Evolutionary conservation across 1,140 invertebrate species (phyloP).

Genomic region (Chelonus insularis): DNA sequence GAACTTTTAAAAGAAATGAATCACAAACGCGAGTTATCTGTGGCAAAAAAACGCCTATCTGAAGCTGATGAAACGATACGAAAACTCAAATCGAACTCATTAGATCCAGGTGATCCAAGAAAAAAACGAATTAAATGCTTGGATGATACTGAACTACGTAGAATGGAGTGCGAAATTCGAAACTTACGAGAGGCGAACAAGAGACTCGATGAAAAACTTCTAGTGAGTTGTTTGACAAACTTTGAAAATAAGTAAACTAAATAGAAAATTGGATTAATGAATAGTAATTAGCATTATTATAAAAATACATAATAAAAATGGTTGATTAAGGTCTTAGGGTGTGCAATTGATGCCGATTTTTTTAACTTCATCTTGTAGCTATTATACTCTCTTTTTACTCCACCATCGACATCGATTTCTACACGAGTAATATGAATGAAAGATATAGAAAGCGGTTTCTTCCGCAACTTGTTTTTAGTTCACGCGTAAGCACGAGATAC

Average conservation of each 20-base stretch:
- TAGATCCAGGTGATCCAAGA: conserved; percentile 27
- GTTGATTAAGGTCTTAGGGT: too few relatives aligned
- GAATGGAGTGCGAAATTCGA: conserved; percentile 41
- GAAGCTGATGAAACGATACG: conserved; percentile 45
- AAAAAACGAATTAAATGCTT: conserved; percentile 33
- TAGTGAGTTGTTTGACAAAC: too few relatives aligned
- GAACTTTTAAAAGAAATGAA: conserved; percentile 43
- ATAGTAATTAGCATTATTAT: too few relatives aligned
- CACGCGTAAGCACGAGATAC: background rate
- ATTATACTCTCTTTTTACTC: conserved; percentile 1
- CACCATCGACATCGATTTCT: background rate
- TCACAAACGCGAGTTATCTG: conserved; percentile 41
- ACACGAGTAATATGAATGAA: conserved; percentile 1
- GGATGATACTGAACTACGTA: conserved; percentile 32
- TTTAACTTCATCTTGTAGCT: too few relatives aligned
- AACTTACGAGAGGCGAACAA: conserved; percentile 39
- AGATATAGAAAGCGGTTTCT: conserved; percentile 9
- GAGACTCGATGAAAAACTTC: conserved; percentile 46
- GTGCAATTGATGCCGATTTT: too few relatives aligned
- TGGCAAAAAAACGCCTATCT: conserved; percentile 41
- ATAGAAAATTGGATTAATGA: too few relatives aligned
- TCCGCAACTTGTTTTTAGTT: conserved; percentile 7
- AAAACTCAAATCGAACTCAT: conserved; percentile 38
- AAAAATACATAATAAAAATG: too few relatives aligned
- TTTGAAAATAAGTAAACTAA: too few relatives aligned